These are phyloP conservation scores for Acleris sparsana DNA, from an alignment of 2,888 invertebrate genomes.

Conservation along the genomic window DNA sequence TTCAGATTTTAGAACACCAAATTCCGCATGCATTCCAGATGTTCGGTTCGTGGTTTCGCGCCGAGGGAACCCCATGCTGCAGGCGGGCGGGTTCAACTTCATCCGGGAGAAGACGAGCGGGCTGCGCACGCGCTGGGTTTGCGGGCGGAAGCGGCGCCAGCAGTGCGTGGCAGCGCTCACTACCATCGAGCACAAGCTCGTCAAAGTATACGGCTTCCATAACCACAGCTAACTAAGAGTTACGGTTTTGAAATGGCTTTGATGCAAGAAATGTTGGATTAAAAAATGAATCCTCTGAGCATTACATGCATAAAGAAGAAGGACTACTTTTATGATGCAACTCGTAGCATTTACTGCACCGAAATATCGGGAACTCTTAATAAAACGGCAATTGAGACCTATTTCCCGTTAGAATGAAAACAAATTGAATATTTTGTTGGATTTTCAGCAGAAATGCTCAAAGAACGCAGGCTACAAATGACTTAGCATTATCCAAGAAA, in stretches of 20 bases:
- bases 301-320: too few species aligned
- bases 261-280: not conserved
- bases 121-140: constrained; percentile 63
- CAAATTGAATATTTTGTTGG: too few species aligned
- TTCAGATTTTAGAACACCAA: not conserved
- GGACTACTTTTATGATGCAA: too few species aligned
- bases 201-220: constrained; percentile 60
- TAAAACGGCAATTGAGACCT: too few species aligned
- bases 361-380: too few species aligned
- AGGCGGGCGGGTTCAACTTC: constrained; percentile 63
- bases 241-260: not conserved
- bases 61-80: constrained; percentile 68
- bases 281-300: too few species aligned
- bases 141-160: constrained; percentile 61
- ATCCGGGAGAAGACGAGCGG: constrained; percentile 60
- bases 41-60: constrained; percentile 58
- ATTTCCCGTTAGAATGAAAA: too few species aligned
- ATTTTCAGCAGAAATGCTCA: too few species aligned
- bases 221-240: constrained; percentile 59
- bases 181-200: constrained; percentile 53
- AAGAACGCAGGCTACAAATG: too few species aligned
- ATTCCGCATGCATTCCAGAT: constrained; percentile 44
- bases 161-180: constrained; percentile 65
- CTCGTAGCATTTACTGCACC: too few species aligned
- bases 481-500: too few species aligned